Percentiles rank a stretch among this genome's conserved stretches.
Evolutionary conservation across 2,797 vertebrate genomes (phyloP).

Genomic region (Hippocampus kuda): DNA sequence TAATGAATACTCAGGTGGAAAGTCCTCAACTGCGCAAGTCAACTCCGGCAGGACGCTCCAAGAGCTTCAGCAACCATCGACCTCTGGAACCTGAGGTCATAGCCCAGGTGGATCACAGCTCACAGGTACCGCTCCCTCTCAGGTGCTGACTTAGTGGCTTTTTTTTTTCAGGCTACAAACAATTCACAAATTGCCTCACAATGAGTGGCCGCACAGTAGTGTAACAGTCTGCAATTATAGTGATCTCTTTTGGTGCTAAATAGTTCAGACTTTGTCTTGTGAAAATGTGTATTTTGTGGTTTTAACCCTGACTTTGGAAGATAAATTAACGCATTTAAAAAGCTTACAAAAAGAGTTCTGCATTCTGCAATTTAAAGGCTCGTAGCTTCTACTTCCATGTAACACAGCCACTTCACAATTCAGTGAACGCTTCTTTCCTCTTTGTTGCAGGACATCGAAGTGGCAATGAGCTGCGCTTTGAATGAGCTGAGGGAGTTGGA

Average conservation of each 20-base stretch:
- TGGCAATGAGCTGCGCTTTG: constrained; percentile 80
- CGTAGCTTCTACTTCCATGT: too few relatives aligned
- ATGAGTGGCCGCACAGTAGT: too few relatives aligned
- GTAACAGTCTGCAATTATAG: too few relatives aligned
- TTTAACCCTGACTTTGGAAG: too few relatives aligned
- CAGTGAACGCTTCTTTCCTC: neutral
- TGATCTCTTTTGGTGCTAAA: too few relatives aligned
- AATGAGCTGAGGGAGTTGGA: constrained; percentile 87
- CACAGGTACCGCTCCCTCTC: constrained; percentile 46
- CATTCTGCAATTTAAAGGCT: too few relatives aligned
- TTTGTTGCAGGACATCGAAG: constrained; percentile 80
- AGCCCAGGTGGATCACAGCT: constrained; percentile 74
- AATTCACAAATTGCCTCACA: too few relatives aligned
- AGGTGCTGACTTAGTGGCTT: neutral
- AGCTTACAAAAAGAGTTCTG: too few relatives aligned
- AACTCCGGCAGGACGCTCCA: constrained; percentile 82
- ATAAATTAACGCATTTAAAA: too few relatives aligned
- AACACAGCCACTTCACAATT: neutral
- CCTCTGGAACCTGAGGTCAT: constrained; percentile 90
- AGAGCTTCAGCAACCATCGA: constrained; percentile 98
- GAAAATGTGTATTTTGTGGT: too few relatives aligned
- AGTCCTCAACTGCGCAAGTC: constrained; percentile 89
- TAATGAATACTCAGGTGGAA: constrained; percentile 66
- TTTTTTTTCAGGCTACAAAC: too few relatives aligned
- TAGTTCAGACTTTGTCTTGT: too few relatives aligned